Evolutionary conservation across 2,113 vertebrate genomes (phyloP).

Genomic region (Dolichotis patagonum): DNA sequence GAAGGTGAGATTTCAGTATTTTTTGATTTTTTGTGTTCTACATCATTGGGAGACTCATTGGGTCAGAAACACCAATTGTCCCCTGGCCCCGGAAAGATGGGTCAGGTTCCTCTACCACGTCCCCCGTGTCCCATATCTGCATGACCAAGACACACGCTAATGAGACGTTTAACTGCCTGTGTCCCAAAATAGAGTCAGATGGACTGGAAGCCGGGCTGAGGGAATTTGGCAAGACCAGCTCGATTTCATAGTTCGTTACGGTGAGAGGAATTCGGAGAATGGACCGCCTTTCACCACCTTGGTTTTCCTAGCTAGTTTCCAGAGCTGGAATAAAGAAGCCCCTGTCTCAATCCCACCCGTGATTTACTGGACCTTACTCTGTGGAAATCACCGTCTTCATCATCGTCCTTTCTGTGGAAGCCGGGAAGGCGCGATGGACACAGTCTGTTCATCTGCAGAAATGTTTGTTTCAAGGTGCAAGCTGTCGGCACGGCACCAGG

Average conservation of each 20-base stretch:
- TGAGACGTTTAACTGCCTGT: not conserved
- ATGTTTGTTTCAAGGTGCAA: rapidly evolving
- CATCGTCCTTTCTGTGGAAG: rapidly evolving
- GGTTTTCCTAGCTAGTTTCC: not conserved
- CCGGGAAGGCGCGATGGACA: rapidly evolving
- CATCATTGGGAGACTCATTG: rapidly evolving
- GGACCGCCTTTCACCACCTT: not conserved
- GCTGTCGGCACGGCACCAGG: rapidly evolving
- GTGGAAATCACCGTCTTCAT: rapidly evolving
- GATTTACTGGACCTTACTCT: rapidly evolving
- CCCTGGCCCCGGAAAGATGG: rapidly evolving
- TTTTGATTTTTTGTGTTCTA: too few species aligned
- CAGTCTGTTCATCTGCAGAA: rapidly evolving
- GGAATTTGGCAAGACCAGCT: not conserved
- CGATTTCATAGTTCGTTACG: rapidly evolving
- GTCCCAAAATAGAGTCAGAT: not conserved
- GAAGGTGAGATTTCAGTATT: too few species aligned
- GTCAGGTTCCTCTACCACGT: rapidly evolving
- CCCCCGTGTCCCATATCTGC: too few species aligned
- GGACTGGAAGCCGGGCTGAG: rapidly evolving
- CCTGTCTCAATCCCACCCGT: rapidly evolving
- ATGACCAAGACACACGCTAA: rapidly evolving
- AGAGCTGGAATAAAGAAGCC: not conserved
- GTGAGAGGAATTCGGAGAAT: not conserved
- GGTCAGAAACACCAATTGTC: rapidly evolving